A percentile compares a stretch with the other conserved stretches of the same genome.
These are phyloP conservation scores for Cydia fagiglandana DNA, from an alignment of 1,140 invertebrate genomes.

Conservation along the genomic window DNA sequence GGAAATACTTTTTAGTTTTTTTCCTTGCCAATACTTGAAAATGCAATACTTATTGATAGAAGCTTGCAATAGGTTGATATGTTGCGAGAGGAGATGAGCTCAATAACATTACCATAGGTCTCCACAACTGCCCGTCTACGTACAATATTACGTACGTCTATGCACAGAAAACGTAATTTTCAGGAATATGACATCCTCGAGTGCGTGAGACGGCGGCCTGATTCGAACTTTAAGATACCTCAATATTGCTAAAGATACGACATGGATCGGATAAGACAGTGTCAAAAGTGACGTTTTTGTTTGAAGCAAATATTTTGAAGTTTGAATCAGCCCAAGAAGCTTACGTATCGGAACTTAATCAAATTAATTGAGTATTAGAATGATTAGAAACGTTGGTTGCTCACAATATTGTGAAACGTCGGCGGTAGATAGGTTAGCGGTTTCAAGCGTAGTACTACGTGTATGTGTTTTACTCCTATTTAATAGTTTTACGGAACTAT, in stretches of 20 bases:
- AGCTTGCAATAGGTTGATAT: conserved; percentile 21
- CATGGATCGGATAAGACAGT: too few relatives aligned
- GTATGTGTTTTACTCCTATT: too few relatives aligned
- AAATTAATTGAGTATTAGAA: too few relatives aligned
- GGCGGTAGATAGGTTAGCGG: too few relatives aligned
- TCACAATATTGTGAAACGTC: too few relatives aligned
- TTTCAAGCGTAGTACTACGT: too few relatives aligned
- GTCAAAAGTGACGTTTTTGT: too few relatives aligned
- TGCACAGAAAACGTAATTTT: background rate
- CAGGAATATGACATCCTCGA: background rate
- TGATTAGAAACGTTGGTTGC: too few relatives aligned
- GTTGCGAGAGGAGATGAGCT: conserved; percentile 38
- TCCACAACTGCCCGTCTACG: conserved; percentile 51
- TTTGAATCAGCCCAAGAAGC: background rate
- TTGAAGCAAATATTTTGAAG: too few relatives aligned
- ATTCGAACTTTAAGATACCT: too few relatives aligned
- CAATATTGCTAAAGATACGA: too few relatives aligned
- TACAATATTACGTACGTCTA: conserved; percentile 44
- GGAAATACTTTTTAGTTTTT: background rate
- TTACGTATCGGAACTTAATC: background rate
- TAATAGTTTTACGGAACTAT: too few relatives aligned
- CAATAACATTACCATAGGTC: conserved; percentile 65
- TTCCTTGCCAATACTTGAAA: background rate
- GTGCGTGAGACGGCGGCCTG: background rate
- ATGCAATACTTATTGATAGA: conserved; percentile 17